Base-by-base conservation (phyloP, 2,888 invertebrate species). In the Noctuana brunneofusca region DNA sequence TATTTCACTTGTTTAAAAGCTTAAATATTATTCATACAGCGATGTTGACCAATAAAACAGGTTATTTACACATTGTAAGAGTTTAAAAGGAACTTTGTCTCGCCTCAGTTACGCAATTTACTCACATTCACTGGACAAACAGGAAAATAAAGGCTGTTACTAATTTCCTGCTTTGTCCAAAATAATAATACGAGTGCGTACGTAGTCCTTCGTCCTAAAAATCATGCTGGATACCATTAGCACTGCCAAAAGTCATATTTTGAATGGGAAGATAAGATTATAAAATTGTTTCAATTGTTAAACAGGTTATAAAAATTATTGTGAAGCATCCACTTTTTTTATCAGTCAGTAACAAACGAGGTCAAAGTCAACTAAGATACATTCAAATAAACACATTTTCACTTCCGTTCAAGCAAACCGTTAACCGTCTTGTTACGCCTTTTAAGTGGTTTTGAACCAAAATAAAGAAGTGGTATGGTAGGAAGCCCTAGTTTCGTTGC, bases 81-180 rank as follows among this genome's bases (percentile, higher is more conserved):
- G 64, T 55, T 66, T 68, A 64, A 59, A 65, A 63, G 64, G 66
- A 59, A 66, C 65, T 67, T 66, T 68, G 69, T 66, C 62, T 52
- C 14, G 55, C 9, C 16, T 22, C 27, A 1, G 41, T 71, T 67
- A 68, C 67, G 66, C 68, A 70, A 68, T 58, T 32, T 35, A 48
- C 56, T 67, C 68, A 69, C 67, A 65, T 59, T 62, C 64, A 65
- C 67, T 68, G 65, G 50, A 66, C 65, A 68, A 75, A 74, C 76
- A 75, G 75, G 76, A 75, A 74, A 77, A 76, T 63, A 35, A 38
- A 58, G 43, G 43, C 46, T 58, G 24, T 41, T 52, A 49, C 49
- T 24, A 48, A 38, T 62, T 55, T 27, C 64, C 64, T 64, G 54
- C 53, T 59, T 63, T 60, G 60, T 55, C 57, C 27, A 46, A 60